phyloP scores from a whole-genome alignment of 2,888 invertebrate genomes.

The Dolomedes plantarius region DNA sequence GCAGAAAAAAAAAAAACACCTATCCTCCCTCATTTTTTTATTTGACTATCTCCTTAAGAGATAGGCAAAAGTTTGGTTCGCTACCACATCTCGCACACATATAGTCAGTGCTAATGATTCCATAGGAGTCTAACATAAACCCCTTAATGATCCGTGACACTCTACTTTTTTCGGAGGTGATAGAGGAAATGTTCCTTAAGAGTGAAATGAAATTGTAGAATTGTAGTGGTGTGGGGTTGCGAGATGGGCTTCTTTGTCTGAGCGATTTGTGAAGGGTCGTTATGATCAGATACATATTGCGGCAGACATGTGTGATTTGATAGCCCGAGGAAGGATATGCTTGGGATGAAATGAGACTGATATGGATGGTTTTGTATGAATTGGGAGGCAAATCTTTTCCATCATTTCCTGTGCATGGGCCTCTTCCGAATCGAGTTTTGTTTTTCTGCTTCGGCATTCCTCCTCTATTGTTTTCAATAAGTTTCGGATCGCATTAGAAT shows the following conservation, averaged over 20 bases:
- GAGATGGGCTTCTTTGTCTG: slow-evolving; percentile 17
- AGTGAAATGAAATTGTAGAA: background rate
- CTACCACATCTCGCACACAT: background rate
- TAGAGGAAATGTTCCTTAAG: background rate
- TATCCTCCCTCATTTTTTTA: background rate
- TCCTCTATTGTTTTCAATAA: background rate
- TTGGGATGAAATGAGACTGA: slow-evolving; percentile 28
- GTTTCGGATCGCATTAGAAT: background rate
- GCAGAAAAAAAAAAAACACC: background rate
- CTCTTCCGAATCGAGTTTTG: background rate
- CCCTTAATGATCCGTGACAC: background rate
- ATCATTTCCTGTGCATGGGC: slow-evolving; percentile 4
- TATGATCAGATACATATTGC: slow-evolving; percentile 32
- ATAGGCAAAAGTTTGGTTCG: background rate
- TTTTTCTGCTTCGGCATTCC: background rate
- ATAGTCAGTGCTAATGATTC: background rate
- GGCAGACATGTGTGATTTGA: slow-evolving; percentile 1
- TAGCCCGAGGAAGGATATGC: background rate
- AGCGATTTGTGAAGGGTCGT: slow-evolving; percentile 26
- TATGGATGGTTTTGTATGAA: slow-evolving; percentile 27
- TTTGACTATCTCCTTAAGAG: background rate
- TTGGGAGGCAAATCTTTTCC: background rate
- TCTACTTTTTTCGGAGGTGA: background rate
- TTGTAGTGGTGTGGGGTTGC: background rate
- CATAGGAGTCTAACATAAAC: background rate